Evolutionary conservation across 1,140 invertebrate genomes (phyloP).

Genomic region (Copidosoma floridanum): DNA sequence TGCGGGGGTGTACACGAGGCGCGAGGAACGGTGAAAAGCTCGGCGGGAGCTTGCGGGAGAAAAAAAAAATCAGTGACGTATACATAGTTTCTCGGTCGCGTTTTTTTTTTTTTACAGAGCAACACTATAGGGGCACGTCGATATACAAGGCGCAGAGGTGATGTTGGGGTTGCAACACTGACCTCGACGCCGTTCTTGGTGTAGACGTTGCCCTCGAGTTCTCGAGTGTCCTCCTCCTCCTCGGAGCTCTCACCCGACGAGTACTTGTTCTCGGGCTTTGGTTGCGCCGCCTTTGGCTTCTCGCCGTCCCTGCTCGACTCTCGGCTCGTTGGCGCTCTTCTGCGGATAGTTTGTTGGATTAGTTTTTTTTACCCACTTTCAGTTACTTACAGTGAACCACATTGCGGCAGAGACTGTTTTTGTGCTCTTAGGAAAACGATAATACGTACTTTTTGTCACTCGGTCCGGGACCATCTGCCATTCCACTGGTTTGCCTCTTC

Average conservation of each 20-base stretch:
- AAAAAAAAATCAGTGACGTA: neutral
- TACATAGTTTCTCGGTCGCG: too few relatives aligned
- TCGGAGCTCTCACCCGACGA: slow-evolving; percentile 63
- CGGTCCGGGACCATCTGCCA: slow-evolving; percentile 36
- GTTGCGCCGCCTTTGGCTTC: slow-evolving; percentile 18
- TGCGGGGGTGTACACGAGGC: too few relatives aligned
- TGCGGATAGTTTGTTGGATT: too few relatives aligned
- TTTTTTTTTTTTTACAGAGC: too few relatives aligned
- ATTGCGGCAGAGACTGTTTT: neutral
- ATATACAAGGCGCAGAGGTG: too few relatives aligned
- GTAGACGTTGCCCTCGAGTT: slow-evolving; percentile 75
- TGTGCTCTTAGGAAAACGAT: neutral
- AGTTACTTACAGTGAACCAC: too few relatives aligned
- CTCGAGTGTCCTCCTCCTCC: slow-evolving; percentile 70
- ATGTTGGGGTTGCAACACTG: neutral
- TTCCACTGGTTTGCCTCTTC: slow-evolving; percentile 33
- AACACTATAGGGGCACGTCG: too few relatives aligned
- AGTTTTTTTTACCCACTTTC: too few relatives aligned
- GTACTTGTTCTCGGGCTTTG: slow-evolving; percentile 36
- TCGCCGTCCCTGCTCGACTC: too few relatives aligned
- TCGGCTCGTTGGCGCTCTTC: too few relatives aligned
- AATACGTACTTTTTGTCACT: too few relatives aligned
- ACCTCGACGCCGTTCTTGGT: slow-evolving; percentile 78
- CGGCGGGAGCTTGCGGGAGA: neutral
- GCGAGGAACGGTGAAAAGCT: neutral